Evolutionary conservation across 2,797 vertebrate genomes (phyloP), one percentile per base, ranked within the genome.

Genomic region (Gymnothorax reevesii): DNA sequence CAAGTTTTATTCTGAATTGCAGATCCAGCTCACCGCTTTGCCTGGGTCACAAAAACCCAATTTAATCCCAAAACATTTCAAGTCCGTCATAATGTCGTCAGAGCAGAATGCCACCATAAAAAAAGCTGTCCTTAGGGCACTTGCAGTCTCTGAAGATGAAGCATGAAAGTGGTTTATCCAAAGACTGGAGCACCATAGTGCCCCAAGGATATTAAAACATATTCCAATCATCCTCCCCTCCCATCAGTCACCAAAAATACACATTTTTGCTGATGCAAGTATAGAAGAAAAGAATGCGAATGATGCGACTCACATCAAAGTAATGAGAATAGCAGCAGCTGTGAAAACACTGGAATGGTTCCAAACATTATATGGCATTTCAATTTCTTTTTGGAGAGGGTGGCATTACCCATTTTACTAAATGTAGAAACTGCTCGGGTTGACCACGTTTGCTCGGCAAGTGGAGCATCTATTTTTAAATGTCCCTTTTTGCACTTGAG

Each of bases 401-500:
- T 0, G 20, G 62, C 4, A 5, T 66, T n/a, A 66, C 8, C 64
- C 64, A 66, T 66, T 66, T 66, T 7, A 66, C 64, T n/a, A n/a
- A 66, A 66, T 25, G 22, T n/a, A 66, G 5, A 66, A 66, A 66
- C 64, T n/a, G 64, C 9, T 22, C 4, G 25, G 22, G 64, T 66
- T 20, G 7, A 66, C 22, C 25, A 7, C 27, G 4, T 27, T 73
- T 73, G 71, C 71, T 86, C 86, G 80, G 83, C 59, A 20, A 88
- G 88, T 87, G 87, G 88, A 66, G 85, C 71, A 33, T 85, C 57
- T 87, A 55, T 57, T 82, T 54, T 49, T 66, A 87, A 85, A 85
- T 82, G 20, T 79, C 52, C 87, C 83, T 88, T 84, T 69, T 27
- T 42, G 33, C 33, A 42, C 33, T 42, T 83, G 85, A 86, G 83